phyloP scores from a whole-genome alignment of 2,113 vertebrate species.

The Hippocampus barbouri region DNA sequence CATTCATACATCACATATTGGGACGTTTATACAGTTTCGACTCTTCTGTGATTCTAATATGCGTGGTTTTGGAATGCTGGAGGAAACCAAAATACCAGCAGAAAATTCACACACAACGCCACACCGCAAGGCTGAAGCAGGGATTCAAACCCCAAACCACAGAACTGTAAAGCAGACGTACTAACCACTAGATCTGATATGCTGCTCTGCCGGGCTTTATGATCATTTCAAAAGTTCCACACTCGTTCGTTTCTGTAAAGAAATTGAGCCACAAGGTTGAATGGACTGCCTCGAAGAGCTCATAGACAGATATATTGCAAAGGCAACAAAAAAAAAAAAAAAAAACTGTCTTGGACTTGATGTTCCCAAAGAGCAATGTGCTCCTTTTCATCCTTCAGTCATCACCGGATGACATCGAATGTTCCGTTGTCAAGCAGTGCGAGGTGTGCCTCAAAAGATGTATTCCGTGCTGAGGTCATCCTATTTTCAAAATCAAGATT shows the following conservation, averaged over 20 bases:
- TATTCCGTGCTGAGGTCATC: not conserved
- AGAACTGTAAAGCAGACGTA: not conserved
- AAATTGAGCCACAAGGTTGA: not conserved
- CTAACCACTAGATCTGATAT: not conserved
- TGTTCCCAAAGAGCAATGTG: not conserved
- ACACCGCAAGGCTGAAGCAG: not conserved
- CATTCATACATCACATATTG: too few species aligned
- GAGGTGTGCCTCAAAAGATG: not conserved
- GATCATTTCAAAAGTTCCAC: not conserved
- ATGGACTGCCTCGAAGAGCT: not conserved
- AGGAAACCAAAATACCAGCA: too few species aligned
- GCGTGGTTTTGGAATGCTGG: too few species aligned
- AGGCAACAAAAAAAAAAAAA: not conserved
- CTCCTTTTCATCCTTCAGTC: not conserved
- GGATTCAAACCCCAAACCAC: not conserved
- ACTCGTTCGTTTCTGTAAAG: not conserved
- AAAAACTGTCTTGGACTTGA: not conserved
- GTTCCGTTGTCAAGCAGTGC: not conserved
- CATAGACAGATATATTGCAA: not conserved
- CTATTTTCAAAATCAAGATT: slow-evolving; percentile 2
- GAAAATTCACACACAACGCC: too few species aligned
- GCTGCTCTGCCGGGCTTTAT: not conserved
- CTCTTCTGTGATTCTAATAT: too few species aligned
- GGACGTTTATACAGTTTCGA: too few species aligned
- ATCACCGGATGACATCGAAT: not conserved